Evolutionary conservation across 37 sponge, comb jelly and placozoan species (phyloP).

Genomic region (Eunapius fragilis): DNA sequence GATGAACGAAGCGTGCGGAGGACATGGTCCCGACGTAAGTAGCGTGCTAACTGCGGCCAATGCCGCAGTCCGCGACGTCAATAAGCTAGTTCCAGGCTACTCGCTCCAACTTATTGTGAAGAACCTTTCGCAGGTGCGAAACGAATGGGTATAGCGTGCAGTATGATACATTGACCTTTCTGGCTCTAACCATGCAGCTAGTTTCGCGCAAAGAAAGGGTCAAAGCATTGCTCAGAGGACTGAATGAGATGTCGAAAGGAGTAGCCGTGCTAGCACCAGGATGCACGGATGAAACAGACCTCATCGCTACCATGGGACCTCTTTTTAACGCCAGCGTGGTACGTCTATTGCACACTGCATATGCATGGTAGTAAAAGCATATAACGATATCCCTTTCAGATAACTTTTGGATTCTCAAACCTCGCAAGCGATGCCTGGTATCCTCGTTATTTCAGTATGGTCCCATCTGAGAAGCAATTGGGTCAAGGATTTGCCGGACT

Average conservation of each 20-base stretch:
- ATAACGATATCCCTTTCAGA: neutral
- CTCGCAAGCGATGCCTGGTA: neutral
- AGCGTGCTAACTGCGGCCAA: neutral
- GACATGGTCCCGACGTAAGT: neutral
- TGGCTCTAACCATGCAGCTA: neutral
- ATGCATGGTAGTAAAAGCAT: no score
- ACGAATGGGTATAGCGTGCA: neutral
- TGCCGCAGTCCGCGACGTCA: neutral
- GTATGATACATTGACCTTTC: neutral
- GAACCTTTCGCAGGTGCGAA: neutral
- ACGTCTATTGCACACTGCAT: neutral
- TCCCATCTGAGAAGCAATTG: neutral
- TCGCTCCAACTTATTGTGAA: neutral
- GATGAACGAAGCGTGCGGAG: neutral
- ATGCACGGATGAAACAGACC: neutral
- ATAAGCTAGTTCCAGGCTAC: neutral
- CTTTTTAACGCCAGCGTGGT: neutral
- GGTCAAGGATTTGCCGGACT: neutral
- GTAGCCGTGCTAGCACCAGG: slow-evolving; percentile 13
- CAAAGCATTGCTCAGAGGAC: neutral
- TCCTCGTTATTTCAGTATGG: neutral
- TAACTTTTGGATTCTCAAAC: neutral
- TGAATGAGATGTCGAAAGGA: neutral
- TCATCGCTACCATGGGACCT: neutral
- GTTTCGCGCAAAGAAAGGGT: neutral